These are phyloP conservation scores for Chrysogorgia sp. DNA, from an alignment of 92 coral and sea anemone genomes.

Conservation along the genomic window DNA sequence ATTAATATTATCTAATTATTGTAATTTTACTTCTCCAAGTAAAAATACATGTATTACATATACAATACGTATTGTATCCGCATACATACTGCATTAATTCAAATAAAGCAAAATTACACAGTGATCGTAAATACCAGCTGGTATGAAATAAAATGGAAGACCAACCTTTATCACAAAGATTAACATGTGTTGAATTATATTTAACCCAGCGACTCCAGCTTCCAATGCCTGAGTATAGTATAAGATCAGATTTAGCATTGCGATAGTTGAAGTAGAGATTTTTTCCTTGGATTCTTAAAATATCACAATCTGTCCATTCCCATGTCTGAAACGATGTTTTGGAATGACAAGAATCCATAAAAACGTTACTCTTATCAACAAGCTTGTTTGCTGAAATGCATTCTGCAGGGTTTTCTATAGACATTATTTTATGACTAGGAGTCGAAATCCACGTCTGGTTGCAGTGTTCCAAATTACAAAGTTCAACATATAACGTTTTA, in stretches of 20 bases:
- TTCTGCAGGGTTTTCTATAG: not conserved
- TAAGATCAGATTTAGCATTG: not conserved
- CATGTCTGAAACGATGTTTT: not conserved
- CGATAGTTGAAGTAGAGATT: conserved; percentile 18
- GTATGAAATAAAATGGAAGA: not conserved
- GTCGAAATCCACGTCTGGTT: conserved; percentile 19
- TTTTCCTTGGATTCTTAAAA: not conserved
- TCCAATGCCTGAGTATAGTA: not conserved
- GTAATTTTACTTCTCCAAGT: too few relatives aligned
- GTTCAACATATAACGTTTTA: not conserved
- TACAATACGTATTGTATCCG: too few relatives aligned
- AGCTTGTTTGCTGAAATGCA: conserved; percentile 3
- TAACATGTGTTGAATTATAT: conserved; percentile 12
- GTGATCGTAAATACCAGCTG: too few relatives aligned
- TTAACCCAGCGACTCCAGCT: conserved; percentile 9
- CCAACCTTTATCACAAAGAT: conserved; percentile 17
- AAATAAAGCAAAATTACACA: too few relatives aligned
- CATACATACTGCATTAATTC: too few relatives aligned
- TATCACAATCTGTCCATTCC: conserved; percentile 6
- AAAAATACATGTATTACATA: too few relatives aligned
- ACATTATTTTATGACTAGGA: not conserved
- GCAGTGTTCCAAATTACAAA: conserved; percentile 2
- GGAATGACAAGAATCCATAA: not conserved
- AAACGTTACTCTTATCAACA: not conserved
- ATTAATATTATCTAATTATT: too few relatives aligned